These are phyloP conservation scores for Limonius californicus DNA, from an alignment of 1,140 invertebrate genomes.

Conservation along the genomic window DNA sequence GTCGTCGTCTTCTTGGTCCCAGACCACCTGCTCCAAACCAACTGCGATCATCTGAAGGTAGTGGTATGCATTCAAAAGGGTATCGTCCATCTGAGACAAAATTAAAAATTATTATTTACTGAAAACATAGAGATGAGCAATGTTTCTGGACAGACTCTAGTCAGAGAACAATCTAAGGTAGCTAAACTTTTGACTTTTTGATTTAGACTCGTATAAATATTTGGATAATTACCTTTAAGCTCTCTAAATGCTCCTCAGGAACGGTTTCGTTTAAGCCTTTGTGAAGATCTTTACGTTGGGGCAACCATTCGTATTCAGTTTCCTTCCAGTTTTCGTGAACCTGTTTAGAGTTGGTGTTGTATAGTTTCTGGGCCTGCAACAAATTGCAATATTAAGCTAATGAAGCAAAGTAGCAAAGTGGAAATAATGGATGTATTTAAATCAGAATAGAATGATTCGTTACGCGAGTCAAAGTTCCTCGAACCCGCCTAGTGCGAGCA, in stretches of 20 bases:
- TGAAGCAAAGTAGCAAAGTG: background rate
- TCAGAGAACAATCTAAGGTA: no score
- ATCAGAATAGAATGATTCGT: background rate
- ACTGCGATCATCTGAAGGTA: slow-evolving; percentile 64
- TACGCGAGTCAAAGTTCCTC: background rate
- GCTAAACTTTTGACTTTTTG: background rate
- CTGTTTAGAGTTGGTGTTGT: slow-evolving; percentile 47
- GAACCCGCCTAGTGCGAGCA: background rate
- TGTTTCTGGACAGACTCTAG: no score
- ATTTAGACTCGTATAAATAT: background rate
- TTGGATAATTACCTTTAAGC: slow-evolving; percentile 46
- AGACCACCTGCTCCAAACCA: slow-evolving; percentile 62
- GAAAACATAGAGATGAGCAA: no score
- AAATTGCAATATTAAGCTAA: slow-evolving; percentile 22
- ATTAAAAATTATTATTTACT: background rate
- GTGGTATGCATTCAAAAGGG: slow-evolving; percentile 55
- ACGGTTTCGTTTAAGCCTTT: slow-evolving; percentile 51
- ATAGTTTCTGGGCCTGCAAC: slow-evolving; percentile 53
- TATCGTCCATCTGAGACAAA: slow-evolving; percentile 50
- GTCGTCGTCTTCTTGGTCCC: slow-evolving; percentile 55
- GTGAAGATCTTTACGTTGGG: slow-evolving; percentile 47
- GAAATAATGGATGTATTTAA: background rate
- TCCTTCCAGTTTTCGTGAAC: slow-evolving; percentile 50
- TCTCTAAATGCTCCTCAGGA: slow-evolving; percentile 46
- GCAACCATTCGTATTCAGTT: slow-evolving; percentile 54